phyloP scores from a whole-genome alignment of 2,113 vertebrate species.

The Psittacara wagleri region DNA sequence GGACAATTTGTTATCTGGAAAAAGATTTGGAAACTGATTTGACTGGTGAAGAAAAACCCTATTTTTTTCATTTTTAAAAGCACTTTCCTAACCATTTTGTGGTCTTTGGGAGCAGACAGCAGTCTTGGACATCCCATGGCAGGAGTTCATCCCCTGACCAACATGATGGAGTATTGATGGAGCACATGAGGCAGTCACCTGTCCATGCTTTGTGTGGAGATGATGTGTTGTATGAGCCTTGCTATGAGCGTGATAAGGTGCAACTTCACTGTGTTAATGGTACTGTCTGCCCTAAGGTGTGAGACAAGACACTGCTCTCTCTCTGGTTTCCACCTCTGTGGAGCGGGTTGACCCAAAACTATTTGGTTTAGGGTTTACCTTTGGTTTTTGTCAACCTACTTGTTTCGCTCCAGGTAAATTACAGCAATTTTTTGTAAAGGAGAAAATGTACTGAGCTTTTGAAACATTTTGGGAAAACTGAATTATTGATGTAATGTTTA shows the following conservation, averaged over 20 bases:
- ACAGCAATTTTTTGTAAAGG: neutral
- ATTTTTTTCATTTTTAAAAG: neutral
- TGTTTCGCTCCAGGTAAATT: neutral
- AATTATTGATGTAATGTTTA: neutral
- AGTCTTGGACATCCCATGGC: neutral
- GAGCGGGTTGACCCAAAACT: neutral
- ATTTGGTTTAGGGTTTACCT: neutral
- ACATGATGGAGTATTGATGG: neutral
- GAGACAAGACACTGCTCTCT: neutral
- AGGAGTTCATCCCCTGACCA: neutral
- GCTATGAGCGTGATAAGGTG: neutral
- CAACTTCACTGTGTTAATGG: neutral
- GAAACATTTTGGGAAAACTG: neutral
- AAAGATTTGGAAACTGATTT: neutral
- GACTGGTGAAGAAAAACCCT: neutral
- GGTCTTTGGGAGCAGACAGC: neutral
- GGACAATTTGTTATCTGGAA: neutral
- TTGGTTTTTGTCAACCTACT: neutral
- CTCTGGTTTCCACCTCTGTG: neutral
- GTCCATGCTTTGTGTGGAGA: neutral
- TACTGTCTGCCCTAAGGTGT: neutral
- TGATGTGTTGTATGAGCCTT: neutral
- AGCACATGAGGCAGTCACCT: neutral
- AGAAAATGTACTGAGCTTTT: neutral
- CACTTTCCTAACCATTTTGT: neutral